Conservation (phyloP, 2,113 vertebrate species). For the Pangasianodon hypophthalmus region DNA sequence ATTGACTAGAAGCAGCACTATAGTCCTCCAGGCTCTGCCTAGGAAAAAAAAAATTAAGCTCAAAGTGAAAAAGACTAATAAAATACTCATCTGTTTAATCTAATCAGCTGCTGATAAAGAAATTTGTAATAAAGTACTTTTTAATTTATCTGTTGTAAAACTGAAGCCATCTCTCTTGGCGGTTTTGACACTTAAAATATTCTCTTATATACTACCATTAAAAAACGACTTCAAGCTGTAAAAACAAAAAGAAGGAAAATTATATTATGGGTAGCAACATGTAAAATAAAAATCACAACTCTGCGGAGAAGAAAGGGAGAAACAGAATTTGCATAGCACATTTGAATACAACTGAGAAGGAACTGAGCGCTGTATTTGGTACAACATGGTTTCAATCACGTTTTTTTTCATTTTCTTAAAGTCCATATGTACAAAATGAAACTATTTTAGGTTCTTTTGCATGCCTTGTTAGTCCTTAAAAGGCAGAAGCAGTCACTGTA, state of each 20-base stretch:
- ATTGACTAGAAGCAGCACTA: conserved; percentile 84
- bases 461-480: conserved; percentile 69
- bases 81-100: conserved; percentile 72
- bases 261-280: conserved; percentile 83
- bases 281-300: conserved; percentile 75
- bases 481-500: conserved; percentile 64
- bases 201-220: conserved; percentile 69
- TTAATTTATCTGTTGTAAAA: conserved; percentile 77
- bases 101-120: conserved; percentile 82
- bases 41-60: conserved; percentile 79
- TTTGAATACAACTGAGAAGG: conserved; percentile 82
- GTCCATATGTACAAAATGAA: conserved; percentile 75
- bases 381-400: conserved; percentile 77
- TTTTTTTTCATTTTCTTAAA: conserved; percentile 63
- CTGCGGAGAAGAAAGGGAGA: conserved; percentile 72
- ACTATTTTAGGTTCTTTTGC: conserved; percentile 73
- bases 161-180: conserved; percentile 81
- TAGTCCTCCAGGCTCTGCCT: conserved; percentile 90
- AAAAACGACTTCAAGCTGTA: conserved; percentile 76
- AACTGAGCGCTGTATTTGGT: conserved; percentile 81
- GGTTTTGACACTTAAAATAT: conserved; percentile 74
- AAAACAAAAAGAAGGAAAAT: conserved; percentile 78
- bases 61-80: conserved; percentile 68
- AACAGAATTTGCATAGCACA: conserved; percentile 92
- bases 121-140: conserved; percentile 81